Evolutionary conservation across 30 jellyfish, hydroid and myxozoan genomes (phyloP), one percentile per base, ranked within the genome.

Genomic region (Cassiopea xamachana): DNA sequence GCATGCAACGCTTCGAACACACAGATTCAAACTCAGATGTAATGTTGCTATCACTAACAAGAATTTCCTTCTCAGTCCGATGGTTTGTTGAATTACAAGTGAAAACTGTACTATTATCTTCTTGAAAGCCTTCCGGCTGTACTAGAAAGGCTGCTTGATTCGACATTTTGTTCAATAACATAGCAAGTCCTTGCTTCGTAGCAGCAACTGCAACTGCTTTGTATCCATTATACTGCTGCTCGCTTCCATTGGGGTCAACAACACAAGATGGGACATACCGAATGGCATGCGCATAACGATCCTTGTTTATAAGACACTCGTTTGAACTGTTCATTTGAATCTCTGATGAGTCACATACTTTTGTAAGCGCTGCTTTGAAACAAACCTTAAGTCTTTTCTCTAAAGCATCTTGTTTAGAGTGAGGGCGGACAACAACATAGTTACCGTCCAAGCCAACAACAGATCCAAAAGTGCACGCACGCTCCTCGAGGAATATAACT

Each of bases 1-100:
- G 88, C 75, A 62, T 87, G 82, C 98, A 86, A 27, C 87, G 80
- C 67, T 62, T 43, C 2, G 98, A 93, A 81, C 77, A 79, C 6
- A 82, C 94, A 6, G 97, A 73, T 73, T 94, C 98, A 74, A 60
- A 94, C 77, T 94, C 98, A 1, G 90, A 88, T 8, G 98, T 94
- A 1, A 81, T 89, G 47, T 68, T 90, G 51, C 91, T 70, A 45
- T 86, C 94, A n/a, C 94, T 80, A 17, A 16, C 82, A 7, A 83
- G 83, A 60, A 73, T 72, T 46, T 84, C 94, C 46, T 84, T 74
- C 27, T 55, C 92, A 16, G 46, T 61, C 13, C 73, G 64, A 67
- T 49, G 51, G 19, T 68, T 73, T 3, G 73, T 61, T 19, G 83
- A 64, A 69, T 94, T 87, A 72, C 97, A 94, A 48, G 98, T 94